These are phyloP conservation scores for Microtus pennsylvanicus DNA, from an alignment of 2,113 vertebrate species.

Conservation along the genomic window DNA sequence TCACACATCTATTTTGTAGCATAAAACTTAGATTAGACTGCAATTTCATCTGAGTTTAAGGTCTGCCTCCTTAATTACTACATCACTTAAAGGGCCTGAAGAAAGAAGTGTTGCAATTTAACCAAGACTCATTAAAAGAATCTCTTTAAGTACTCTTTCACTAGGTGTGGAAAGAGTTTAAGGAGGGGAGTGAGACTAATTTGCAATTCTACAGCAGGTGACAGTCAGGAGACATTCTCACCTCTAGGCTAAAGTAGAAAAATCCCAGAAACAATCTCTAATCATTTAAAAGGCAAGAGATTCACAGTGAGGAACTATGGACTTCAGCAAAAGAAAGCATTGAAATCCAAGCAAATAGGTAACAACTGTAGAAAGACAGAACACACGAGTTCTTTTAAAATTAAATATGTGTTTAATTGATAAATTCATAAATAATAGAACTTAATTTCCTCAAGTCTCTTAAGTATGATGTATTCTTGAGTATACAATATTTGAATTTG, in stretches of 20 bases:
- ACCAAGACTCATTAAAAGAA: neutral
- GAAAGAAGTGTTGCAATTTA: neutral
- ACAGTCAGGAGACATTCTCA: neutral
- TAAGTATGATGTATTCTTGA: neutral
- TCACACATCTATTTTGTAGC: conserved; percentile 4
- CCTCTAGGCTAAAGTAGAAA: neutral
- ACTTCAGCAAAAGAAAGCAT: neutral
- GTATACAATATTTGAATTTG: neutral
- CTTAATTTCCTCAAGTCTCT: neutral
- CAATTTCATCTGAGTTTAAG: neutral
- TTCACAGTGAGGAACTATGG: neutral
- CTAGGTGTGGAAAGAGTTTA: neutral
- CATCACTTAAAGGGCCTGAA: neutral
- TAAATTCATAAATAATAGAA: neutral
- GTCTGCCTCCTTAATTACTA: conserved; percentile 47
- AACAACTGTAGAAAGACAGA: neutral
- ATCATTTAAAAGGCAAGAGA: neutral
- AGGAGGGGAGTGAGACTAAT: neutral
- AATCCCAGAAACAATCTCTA: neutral
- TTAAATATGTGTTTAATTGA: neutral
- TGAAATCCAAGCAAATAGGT: neutral
- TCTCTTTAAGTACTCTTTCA: neutral
- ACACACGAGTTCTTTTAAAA: neutral
- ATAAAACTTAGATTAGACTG: conserved; percentile 33
- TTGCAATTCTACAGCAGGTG: neutral